Evolutionary conservation across 2,888 invertebrate species (phyloP).

Genomic region (Macaria notata): DNA sequence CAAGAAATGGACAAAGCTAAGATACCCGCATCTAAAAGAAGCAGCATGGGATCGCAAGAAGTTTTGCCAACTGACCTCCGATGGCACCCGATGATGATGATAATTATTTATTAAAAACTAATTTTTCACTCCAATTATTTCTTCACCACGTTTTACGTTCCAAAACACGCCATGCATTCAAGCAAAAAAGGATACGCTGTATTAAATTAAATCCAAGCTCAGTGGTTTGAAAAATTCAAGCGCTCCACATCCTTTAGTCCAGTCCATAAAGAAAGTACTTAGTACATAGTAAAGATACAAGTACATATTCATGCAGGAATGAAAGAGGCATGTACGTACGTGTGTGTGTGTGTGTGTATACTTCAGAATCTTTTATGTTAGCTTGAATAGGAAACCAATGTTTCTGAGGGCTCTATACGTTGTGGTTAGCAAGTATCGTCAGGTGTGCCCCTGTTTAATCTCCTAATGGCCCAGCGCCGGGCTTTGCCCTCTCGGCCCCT

Average conservation of each 20-base stretch:
- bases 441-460: constrained; percentile 70
- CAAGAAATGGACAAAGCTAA: too few species aligned
- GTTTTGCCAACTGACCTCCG: too few species aligned
- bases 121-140: too few species aligned
- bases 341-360: too few species aligned
- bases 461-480: constrained; percentile 60
- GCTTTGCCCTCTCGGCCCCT: constrained; percentile 36
- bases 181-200: background rate
- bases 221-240: constrained; percentile 8
- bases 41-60: too few species aligned
- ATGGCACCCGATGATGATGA: too few species aligned
- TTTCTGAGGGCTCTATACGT: constrained; percentile 25
- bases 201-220: background rate
- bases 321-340: constrained; percentile 5
- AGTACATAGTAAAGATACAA: constrained; percentile 3
- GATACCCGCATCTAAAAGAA: too few species aligned
- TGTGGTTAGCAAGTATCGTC: constrained; percentile 54
- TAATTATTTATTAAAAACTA: too few species aligned
- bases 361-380: constrained; percentile 9
- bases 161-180: too few species aligned
- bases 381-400: constrained; percentile 15
- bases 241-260: background rate
- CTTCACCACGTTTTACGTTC: too few species aligned
- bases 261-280: constrained; percentile 5
- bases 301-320: background rate